A percentile compares a stretch with the other conserved stretches of the same genome.
Conservation (phyloP, 2,797 vertebrate species). For the Leptatherina wallacei region DNA sequence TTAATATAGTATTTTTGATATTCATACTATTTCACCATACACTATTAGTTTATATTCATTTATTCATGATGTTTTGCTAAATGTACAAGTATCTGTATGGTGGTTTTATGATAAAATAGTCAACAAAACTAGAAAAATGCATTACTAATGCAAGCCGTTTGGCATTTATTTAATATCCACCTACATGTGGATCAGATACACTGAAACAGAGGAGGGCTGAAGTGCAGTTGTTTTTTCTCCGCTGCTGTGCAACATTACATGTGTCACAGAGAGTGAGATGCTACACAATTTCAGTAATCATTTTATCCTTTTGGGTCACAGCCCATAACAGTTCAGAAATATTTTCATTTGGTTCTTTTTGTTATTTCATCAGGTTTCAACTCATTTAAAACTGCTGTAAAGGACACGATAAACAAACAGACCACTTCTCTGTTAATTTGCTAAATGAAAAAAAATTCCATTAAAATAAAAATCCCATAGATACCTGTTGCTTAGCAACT, state of each 20-base stretch:
- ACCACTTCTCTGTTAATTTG: background rate
- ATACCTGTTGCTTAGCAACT: constrained; percentile 35
- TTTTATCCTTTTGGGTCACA: no score
- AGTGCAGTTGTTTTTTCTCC: background rate
- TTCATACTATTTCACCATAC: background rate
- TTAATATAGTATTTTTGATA: background rate
- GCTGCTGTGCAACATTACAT: background rate
- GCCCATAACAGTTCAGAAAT: no score
- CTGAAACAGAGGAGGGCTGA: background rate
- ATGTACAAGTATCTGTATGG: background rate
- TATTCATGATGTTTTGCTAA: background rate
- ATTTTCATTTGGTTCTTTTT: background rate
- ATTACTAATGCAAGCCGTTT: background rate
- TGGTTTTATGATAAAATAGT: background rate
- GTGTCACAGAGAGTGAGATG: background rate
- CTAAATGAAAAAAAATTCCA: constrained; percentile 11
- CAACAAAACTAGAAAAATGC: background rate
- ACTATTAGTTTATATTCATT: background rate
- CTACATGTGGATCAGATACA: background rate
- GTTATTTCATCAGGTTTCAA: background rate
- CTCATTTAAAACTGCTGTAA: background rate
- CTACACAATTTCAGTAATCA: background rate
- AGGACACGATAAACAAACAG: background rate
- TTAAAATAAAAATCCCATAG: no score
- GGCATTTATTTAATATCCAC: background rate